Evolutionary conservation across 2,797 vertebrate genomes (phyloP), one percentile per base, ranked within the genome.

Genomic region (Characodon lateralis): DNA sequence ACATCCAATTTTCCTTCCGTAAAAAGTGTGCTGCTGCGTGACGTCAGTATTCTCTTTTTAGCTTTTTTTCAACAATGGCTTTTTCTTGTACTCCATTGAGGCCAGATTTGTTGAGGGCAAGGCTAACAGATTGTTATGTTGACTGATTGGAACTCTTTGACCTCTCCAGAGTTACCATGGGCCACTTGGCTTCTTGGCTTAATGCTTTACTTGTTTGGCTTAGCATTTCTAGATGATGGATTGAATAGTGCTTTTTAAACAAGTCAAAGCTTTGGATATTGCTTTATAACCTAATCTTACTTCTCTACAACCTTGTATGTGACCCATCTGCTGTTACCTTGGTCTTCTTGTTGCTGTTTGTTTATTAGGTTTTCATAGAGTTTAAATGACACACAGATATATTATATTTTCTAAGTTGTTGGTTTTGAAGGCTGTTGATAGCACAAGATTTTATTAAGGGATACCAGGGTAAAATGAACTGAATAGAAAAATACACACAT

Each of bases 401-500:
- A 26, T 24, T 28, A 12, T 68, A n/a, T 43, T 69, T 43, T 69
- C 41, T n/a, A n/a, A n/a, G n/a, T 46, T n/a, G 12, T 5, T 6
- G 24, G 46, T 69, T n/a, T 24, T 69, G 39, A 26, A 69, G n/a
- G 35, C 39, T 2, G 5, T 24, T 66, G 0, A 6, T 41, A 41
- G 2, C 35, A 66, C 63, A 22, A 8, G 66, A 26, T 69, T 14
- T n/a, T 26, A 43, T 69, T 69, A 48, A 26, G 66, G n/a, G 14
- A 26, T 14, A 46, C 20, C 24, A 16, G 22, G 41, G 22, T 69
- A 69, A 69, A 69, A 8, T 41, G 24, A n/a, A 69, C 13, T 46
- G 66, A 69, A 69, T n/a, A n/a, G 65, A 68, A 43, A 69, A 68
- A 43, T 68, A 7, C 12, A 68, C 10, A 14, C 41, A n/a, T 68